These are phyloP conservation scores for Sinocyclocheilus maitianheensis DNA, from an alignment of 2,113 vertebrate species.

Conservation along the genomic window DNA sequence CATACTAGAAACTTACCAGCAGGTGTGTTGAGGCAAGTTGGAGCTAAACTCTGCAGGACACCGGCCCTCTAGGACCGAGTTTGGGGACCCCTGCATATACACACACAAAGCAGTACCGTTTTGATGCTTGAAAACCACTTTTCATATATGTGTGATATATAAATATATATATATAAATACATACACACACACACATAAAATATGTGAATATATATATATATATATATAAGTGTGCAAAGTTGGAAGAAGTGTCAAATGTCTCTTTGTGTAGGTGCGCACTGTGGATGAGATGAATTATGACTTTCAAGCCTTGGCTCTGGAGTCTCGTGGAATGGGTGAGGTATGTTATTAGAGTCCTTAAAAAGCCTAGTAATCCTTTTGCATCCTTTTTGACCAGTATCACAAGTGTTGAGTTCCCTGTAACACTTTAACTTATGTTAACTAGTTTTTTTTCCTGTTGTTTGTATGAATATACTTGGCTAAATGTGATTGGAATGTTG, in stretches of 20 bases:
- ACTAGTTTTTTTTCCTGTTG: neutral
- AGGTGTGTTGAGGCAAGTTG: no score
- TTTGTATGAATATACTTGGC: neutral
- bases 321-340: slow-evolving; percentile 98
- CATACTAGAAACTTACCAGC: no score
- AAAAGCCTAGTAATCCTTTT: neutral
- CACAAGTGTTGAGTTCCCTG: neutral
- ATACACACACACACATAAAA: no score
- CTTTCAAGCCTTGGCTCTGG: slow-evolving; percentile 98
- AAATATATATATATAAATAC: no score
- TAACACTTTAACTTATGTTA: neutral
- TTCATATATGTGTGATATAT: no score
- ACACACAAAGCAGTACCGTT: no score
- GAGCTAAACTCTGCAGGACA: no score
- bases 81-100: no score
- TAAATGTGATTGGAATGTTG: neutral
- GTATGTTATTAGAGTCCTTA: slow-evolving; percentile 72
- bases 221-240: neutral
- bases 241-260: neutral
- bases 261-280: slow-evolving; percentile 80
- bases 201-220: no score
- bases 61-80: no score
- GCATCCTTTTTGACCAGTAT: neutral
- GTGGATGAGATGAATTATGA: slow-evolving; percentile 99
- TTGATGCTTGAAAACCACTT: no score